A percentile compares a stretch with the other conserved stretches of the same genome.
These are phyloP conservation scores for Austrolebias charrua DNA, from an alignment of 2,797 vertebrate species.

Conservation along the genomic window DNA sequence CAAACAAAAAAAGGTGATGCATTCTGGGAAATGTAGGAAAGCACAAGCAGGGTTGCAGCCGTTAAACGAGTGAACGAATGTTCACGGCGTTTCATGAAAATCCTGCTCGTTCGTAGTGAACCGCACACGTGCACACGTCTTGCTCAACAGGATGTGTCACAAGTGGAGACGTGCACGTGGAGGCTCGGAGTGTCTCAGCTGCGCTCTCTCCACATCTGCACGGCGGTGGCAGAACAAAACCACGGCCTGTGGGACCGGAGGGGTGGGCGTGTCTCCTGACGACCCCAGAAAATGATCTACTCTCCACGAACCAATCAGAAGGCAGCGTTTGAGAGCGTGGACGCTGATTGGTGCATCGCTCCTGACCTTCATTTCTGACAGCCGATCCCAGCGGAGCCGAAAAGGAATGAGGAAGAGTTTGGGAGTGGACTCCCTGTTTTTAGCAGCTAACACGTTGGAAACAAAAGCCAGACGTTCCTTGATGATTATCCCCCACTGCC, in stretches of 20 bases:
- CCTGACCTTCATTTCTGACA: slow-evolving; percentile 39
- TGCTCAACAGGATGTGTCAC: slow-evolving; percentile 73
- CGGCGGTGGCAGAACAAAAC: slow-evolving; percentile 72
- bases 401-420: slow-evolving; percentile 27
- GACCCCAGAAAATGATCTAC: slow-evolving; percentile 59
- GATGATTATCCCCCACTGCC: too few relatives aligned
- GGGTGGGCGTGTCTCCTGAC: slow-evolving; percentile 43
- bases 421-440: too few relatives aligned
- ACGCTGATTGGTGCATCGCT: slow-evolving; percentile 41
- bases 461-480: too few relatives aligned
- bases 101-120: too few relatives aligned
- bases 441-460: too few relatives aligned
- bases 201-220: slow-evolving; percentile 61
- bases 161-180: slow-evolving; percentile 58
- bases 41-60: background rate
- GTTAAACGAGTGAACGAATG: background rate
- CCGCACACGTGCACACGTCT: slow-evolving; percentile 15
- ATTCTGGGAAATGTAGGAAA: slow-evolving; percentile 40
- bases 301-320: slow-evolving; percentile 67
- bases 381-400: slow-evolving; percentile 23
- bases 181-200: slow-evolving; percentile 25
- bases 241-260: slow-evolving; percentile 69
- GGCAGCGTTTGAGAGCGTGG: slow-evolving; percentile 50
- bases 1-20: background rate
- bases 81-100: slow-evolving; percentile 39